Conservation (phyloP, 2,888 invertebrate genomes). For the Beris chalybata region DNA sequence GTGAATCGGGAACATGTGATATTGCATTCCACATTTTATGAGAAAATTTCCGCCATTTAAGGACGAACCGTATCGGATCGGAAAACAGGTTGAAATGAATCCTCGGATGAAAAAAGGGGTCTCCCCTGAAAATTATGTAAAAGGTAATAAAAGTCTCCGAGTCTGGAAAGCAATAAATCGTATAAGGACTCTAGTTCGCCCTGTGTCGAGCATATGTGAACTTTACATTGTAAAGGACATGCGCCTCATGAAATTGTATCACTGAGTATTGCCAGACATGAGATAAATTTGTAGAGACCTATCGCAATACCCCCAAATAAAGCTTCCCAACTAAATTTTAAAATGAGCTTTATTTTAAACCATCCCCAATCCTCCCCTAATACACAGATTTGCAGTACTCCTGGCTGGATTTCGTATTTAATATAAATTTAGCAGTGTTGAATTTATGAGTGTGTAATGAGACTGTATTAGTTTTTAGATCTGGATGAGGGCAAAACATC, state of each 20-base stretch:
- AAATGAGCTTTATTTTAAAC: conserved; percentile 11
- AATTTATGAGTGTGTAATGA: conserved; percentile 23
- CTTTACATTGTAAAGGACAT: no score
- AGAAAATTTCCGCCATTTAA: conserved; percentile 23
- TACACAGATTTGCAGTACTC: background rate
- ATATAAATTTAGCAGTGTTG: conserved; percentile 7
- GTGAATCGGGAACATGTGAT: no score
- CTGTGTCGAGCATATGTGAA: background rate
- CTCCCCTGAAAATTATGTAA: background rate
- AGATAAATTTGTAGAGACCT: no score
- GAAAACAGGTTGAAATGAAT: conserved; percentile 13
- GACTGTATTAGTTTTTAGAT: background rate
- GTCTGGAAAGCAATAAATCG: conserved; percentile 17
- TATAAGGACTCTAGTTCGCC: background rate
- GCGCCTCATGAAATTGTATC: no score
- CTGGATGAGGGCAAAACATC: conserved; percentile 7
- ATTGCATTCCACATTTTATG: background rate
- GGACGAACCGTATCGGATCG: conserved; percentile 18
- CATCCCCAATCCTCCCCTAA: background rate
- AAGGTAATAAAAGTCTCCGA: conserved; percentile 21
- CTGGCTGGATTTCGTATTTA: background rate
- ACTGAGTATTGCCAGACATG: no score
- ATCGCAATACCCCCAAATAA: background rate
- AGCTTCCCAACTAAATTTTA: background rate
- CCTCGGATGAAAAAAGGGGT: conserved; percentile 1